Evolutionary conservation across 2,797 vertebrate genomes (phyloP).

Genomic region (Perodicticus potto): DNA sequence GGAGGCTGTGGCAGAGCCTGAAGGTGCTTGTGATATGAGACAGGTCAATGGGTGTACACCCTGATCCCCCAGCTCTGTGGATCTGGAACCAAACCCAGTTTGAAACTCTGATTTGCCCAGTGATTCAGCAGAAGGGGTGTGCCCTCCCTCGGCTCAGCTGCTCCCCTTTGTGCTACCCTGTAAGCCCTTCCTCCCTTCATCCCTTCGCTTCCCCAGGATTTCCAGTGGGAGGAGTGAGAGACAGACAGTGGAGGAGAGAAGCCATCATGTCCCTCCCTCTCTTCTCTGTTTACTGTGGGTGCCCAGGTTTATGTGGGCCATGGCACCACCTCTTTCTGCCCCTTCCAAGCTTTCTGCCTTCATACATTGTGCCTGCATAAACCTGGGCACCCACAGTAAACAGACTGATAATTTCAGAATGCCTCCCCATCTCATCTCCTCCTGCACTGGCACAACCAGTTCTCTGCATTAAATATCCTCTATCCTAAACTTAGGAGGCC

Average conservation of each 20-base stretch:
- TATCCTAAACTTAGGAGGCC: background rate
- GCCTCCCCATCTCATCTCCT: too few species aligned
- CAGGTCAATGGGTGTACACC: accelerated
- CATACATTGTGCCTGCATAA: too few species aligned
- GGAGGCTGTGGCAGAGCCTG: background rate
- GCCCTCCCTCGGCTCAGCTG: background rate
- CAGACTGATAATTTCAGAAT: too few species aligned
- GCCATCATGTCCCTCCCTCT: background rate
- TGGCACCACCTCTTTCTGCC: background rate
- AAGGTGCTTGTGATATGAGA: background rate
- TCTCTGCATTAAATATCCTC: background rate
- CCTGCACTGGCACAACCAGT: background rate
- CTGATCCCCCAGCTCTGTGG: background rate
- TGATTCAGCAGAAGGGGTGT: background rate
- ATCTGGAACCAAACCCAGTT: background rate
- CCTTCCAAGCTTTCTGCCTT: background rate
- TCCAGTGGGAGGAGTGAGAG: background rate
- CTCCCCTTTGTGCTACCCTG: background rate
- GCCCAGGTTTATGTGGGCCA: background rate
- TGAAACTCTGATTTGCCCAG: background rate
- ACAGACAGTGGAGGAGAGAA: too few species aligned
- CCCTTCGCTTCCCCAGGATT: background rate
- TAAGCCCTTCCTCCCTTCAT: background rate
- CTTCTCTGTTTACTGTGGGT: background rate
- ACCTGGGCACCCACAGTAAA: too few species aligned